These are phyloP conservation scores for Mycteria americana DNA, from an alignment of 2,797 vertebrate genomes.

Conservation along the genomic window DNA sequence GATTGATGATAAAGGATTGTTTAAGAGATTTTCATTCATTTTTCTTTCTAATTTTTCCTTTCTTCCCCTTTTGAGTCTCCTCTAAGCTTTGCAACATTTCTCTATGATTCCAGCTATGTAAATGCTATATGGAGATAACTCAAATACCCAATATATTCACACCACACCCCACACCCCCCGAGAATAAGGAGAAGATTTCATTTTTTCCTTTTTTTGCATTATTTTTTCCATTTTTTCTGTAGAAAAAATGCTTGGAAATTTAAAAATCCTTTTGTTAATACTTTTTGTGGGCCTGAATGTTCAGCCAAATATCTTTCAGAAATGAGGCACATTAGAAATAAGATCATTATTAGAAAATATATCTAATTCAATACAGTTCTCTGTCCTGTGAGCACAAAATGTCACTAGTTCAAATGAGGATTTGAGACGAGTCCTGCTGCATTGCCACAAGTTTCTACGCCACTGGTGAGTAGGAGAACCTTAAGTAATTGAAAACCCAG, in stretches of 20 bases:
- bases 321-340: not conserved
- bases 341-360: not conserved
- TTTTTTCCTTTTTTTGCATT: not conserved
- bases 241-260: not conserved
- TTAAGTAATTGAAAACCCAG: not conserved
- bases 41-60: not conserved
- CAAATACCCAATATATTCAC: not conserved
- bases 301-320: not conserved
- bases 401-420: not conserved
- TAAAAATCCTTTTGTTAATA: not conserved
- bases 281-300: not conserved
- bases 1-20: not conserved
- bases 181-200: not conserved
- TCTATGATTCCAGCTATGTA: not conserved
- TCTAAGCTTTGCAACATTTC: not conserved
- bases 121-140: not conserved
- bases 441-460: not conserved
- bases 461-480: not conserved
- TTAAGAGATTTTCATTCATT: not conserved
- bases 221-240: not conserved
- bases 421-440: not conserved
- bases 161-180: accelerated
- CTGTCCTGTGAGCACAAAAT: not conserved
- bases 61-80: not conserved
- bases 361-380: not conserved